Evolutionary conservation across 2,113 vertebrate genomes (phyloP).

Genomic region (Hymenochirus boettgeri): DNA sequence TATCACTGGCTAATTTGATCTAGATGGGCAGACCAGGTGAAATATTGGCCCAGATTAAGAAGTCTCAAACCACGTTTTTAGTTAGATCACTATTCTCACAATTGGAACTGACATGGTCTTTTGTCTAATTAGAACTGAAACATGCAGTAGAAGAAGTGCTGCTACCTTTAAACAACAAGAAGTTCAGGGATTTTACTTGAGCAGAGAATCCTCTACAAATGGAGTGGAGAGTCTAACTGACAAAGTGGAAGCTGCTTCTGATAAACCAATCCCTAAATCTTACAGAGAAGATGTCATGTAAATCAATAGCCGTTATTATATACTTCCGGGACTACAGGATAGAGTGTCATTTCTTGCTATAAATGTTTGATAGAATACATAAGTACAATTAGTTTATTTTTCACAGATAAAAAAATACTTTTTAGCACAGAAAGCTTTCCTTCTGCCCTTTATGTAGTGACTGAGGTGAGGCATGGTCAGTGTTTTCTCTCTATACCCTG

Average conservation of each 20-base stretch:
- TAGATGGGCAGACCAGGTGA: too few relatives aligned
- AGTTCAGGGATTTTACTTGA: constrained; percentile 62
- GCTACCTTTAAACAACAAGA: constrained; percentile 50
- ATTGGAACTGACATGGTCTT: not conserved
- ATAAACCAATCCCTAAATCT: constrained; percentile 46
- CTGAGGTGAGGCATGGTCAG: too few relatives aligned
- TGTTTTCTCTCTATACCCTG: too few relatives aligned
- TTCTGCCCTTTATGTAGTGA: too few relatives aligned
- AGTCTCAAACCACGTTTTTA: too few relatives aligned
- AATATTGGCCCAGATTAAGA: too few relatives aligned
- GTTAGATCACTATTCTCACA: not conserved
- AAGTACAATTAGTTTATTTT: too few relatives aligned
- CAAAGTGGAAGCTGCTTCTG: constrained; percentile 51
- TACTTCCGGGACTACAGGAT: constrained; percentile 77
- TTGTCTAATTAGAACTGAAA: constrained; percentile 57
- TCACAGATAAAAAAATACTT: too few relatives aligned
- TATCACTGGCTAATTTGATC: too few relatives aligned
- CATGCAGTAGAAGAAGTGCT: constrained; percentile 65
- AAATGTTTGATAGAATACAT: too few relatives aligned
- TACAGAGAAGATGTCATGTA: constrained; percentile 46
- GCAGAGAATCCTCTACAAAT: constrained; percentile 37
- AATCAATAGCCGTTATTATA: constrained; percentile 70
- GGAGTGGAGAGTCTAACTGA: constrained; percentile 58
- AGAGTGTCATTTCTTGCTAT: too few relatives aligned
- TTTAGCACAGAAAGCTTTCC: too few relatives aligned